These are phyloP conservation scores for Amaurobius ferox DNA, from an alignment of 2,888 invertebrate genomes.

Conservation along the genomic window DNA sequence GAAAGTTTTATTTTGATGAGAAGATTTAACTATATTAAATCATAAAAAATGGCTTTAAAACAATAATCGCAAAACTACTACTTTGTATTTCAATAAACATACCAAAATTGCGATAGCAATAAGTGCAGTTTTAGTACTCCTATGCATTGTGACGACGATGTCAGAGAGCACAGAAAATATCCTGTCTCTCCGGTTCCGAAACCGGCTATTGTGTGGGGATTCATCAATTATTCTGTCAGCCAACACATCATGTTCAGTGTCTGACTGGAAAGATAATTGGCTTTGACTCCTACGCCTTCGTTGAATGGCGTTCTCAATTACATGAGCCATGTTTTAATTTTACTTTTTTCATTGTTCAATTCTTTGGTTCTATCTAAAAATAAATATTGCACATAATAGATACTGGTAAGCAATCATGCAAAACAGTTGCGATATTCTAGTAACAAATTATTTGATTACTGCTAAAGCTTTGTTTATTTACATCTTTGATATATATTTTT, in stretches of 20 bases:
- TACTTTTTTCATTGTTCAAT: conserved; percentile 23
- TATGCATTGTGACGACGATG: conserved; percentile 30
- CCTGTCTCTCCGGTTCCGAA: conserved; percentile 1
- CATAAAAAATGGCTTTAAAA: neutral
- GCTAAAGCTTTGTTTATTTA: no score
- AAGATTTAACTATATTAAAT: no score
- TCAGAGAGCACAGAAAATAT: neutral
- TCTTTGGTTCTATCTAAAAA: conserved; percentile 11
- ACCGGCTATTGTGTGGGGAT: neutral
- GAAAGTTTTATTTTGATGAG: no score
- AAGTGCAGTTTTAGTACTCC: conserved; percentile 36
- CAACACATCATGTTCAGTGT: conserved; percentile 20
- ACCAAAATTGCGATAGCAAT: conserved; percentile 53
- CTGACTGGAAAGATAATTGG: conserved; percentile 28
- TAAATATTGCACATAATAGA: neutral
- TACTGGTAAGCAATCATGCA: no score
- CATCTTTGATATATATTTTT: no score
- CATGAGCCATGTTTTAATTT: conserved; percentile 32
- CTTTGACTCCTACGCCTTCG: conserved; percentile 37
- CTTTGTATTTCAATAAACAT: neutral
- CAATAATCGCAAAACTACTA: neutral
- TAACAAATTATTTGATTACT: no score
- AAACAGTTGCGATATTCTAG: no score
- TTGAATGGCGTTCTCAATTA: conserved; percentile 13
- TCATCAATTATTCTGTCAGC: conserved; percentile 34